These are phyloP conservation scores for Smutsia gigantea DNA, from an alignment of 2,797 vertebrate genomes.

Conservation along the genomic window DNA sequence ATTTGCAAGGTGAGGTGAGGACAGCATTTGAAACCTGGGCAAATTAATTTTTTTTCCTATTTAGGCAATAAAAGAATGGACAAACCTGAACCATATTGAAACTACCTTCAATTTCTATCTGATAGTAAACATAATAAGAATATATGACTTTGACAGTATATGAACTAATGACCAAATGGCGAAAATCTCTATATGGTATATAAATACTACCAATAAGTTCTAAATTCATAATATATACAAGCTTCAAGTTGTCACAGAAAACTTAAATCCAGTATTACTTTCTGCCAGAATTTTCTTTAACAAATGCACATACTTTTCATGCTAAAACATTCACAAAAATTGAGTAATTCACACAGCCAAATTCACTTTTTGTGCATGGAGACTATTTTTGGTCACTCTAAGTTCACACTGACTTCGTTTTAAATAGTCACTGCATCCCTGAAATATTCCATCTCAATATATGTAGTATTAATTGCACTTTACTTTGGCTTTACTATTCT, in stretches of 20 bases:
- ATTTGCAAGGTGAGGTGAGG: not conserved
- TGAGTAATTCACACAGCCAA: not conserved
- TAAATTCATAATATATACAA: not conserved
- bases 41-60: not conserved
- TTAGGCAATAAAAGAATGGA: not conserved
- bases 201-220: slow-evolving; percentile 24
- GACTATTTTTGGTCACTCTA: not conserved
- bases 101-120: not conserved
- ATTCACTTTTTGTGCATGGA: not conserved
- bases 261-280: not conserved
- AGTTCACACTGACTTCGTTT: not conserved
- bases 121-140: not conserved
- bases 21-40: not conserved
- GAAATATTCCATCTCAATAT: not conserved
- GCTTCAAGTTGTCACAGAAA: not conserved
- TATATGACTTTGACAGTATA: not conserved
- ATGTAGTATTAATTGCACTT: not conserved
- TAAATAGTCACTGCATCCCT: not conserved
- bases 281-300: slow-evolving; percentile 35
- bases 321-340: slow-evolving; percentile 39
- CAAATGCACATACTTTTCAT: not conserved
- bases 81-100: not conserved
- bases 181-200: not conserved
- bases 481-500: not conserved
- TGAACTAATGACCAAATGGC: not conserved